Evolutionary conservation across 2,888 invertebrate species (phyloP), one percentile per base, ranked within the genome.

Genomic region (Agrilus mali): DNA sequence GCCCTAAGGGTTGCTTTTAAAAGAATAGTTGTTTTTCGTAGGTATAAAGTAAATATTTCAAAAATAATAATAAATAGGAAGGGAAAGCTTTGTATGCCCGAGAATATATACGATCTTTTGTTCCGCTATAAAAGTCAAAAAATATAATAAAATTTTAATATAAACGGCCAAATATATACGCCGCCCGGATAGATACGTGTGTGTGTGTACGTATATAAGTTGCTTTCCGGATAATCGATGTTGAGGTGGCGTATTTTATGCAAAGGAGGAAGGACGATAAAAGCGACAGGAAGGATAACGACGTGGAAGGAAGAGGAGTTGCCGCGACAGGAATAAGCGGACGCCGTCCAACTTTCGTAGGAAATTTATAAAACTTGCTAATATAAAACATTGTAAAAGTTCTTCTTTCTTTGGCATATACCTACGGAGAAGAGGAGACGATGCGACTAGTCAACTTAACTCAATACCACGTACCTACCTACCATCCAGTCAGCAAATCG

Each of bases 121-220:
- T 27, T 27, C 10, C 10, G 59, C 60, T 53, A 61, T 61, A 60
- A 64, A 64, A 63, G 59, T 61, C 60, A 59, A 57, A 59, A 59
- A 57, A 59, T 61, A 61, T 63, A 62, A 64, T 63, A 63, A 63
- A 63, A 64, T 63, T 64, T 61, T 63, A 63, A 64, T 64, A 64
- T 63, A 63, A 63, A 62, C 62, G 60, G 55, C 60, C 60, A 61
- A 63, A 63, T 63, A 64, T 63, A 64, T 63, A 64, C 62, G 59
- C 59, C 57, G 60, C 60, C 60, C 10, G 20, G 4, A 6, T 3
- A 59, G 57, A 54, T 58, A 56, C 54, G 53, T 50, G 55, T 51
- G 49, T 46, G 52, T 56, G 62, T n/a, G 8, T 10, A 27, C 2
- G 4, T 27, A 27, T 10, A 27, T 27, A 10, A 10, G 4, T 10